These are phyloP conservation scores for Drosophila mimetica DNA, from an alignment of 2,888 invertebrate species.

Conservation along the genomic window DNA sequence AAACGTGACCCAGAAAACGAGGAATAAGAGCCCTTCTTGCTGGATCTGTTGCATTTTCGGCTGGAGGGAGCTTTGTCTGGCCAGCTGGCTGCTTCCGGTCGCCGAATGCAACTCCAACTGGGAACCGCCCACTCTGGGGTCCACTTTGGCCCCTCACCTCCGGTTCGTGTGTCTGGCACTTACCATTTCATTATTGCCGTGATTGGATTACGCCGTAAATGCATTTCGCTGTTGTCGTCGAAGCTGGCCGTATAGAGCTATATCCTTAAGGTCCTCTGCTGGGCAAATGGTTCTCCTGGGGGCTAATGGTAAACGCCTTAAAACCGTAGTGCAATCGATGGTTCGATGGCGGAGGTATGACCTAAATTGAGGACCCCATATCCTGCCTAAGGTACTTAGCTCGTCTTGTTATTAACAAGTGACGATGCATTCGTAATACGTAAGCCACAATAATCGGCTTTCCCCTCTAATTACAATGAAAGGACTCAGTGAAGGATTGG, in stretches of 20 bases:
- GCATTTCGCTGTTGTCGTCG: constrained; percentile 53
- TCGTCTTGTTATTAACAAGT: not conserved
- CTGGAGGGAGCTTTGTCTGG: constrained; percentile 26
- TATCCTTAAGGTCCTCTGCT: constrained; percentile 19
- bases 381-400: not conserved
- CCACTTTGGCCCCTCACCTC: constrained; percentile 6
- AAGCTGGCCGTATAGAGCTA: constrained; percentile 7
- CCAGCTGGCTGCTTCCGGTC: constrained; percentile 31
- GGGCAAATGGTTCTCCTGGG: constrained; percentile 2
- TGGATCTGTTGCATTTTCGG: constrained; percentile 45
- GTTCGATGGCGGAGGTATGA: not conserved
- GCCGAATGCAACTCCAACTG: constrained; percentile 20
- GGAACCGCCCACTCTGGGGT: constrained; percentile 9
- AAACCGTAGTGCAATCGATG: constrained; percentile 2
- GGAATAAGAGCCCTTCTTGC: constrained; percentile 8
- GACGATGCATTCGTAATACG: not conserved
- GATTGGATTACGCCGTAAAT: constrained; percentile 74
- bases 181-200: constrained; percentile 66
- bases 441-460: not conserved
- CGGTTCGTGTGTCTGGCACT: constrained; percentile 49
- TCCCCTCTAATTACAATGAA: not conserved
- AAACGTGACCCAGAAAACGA: constrained; percentile 37
- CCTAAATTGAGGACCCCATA: not conserved
- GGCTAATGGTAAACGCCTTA: constrained; percentile 26
- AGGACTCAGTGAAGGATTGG: not conserved